Percentiles rank a stretch among this genome's conserved stretches.
Conservation (phyloP, 2,113 vertebrate genomes). For the Rhagologus leucostigma region DNA sequence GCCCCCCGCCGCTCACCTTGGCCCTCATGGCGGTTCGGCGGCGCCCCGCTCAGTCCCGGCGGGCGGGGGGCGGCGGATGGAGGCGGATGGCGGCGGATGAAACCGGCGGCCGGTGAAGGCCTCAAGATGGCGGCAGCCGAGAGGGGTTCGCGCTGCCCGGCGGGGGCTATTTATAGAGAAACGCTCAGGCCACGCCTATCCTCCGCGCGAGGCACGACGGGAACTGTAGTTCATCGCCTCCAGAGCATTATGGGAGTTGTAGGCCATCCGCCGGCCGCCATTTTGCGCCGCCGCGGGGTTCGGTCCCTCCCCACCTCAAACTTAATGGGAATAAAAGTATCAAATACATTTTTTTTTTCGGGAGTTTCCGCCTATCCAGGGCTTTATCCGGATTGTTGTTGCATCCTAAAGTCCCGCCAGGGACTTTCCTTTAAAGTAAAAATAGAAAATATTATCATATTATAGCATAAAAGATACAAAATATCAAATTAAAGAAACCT, state of each 20-base stretch:
- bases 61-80: neutral
- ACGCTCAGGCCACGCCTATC: neutral
- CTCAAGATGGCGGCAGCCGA: neutral
- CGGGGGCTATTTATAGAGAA: neutral
- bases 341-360: fast-evolving
- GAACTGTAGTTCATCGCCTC: fast-evolving
- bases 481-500: neutral
- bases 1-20: neutral
- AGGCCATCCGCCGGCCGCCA: neutral
- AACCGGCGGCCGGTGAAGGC: fast-evolving
- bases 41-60: neutral
- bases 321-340: neutral
- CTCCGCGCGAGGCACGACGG: fast-evolving
- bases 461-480: neutral
- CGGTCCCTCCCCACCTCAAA: neutral
- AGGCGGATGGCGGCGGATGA: neutral
- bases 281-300: neutral
- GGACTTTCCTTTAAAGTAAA: neutral
- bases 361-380: too few relatives aligned
- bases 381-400: neutral
- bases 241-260: neutral
- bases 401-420: neutral
- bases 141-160: fast-evolving
- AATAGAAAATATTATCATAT: neutral
- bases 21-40: neutral